Evolutionary conservation across 2,797 vertebrate species (phyloP), one percentile per base, ranked within the genome.

Genomic region (Hypotaenidia philippensis): DNA sequence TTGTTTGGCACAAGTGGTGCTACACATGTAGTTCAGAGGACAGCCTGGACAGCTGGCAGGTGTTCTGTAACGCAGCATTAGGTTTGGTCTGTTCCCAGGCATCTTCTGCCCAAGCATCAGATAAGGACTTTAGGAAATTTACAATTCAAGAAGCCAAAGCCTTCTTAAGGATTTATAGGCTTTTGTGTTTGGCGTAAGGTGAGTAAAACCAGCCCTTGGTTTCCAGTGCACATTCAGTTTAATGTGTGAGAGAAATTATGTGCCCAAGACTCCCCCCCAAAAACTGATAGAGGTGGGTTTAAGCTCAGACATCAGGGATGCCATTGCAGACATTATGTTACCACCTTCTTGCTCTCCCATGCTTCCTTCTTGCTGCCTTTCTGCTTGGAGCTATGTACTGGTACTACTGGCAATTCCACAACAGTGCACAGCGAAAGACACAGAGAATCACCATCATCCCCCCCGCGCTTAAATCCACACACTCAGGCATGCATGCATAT

Each of bases 351-450:
- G 34, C 11, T 90, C 7, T 69, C 78, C 56, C 13, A 3, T 36
- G 47, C 41, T 72, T 84, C 6, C 0, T 8, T 79, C n/a, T 53
- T 69, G 79, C 76, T 86, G 57, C 76, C 69, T 90, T 76, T 82
- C 77, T 5, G 1, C 63, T 88, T 14, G 6, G 7, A 34, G 36
- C 40, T 71, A 5, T 17, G 34, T 76, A 9, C 63, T 25, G 50
- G 27, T 65, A 26, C 9, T 32, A 55, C 0, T 64, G 57, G 45
- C 59, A 18, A 25, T 76, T 61, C 50, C 69, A 38, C 60, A 47
- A 0, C 47, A 57, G 0, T 4, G 2, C 13, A 1, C 2, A 31
- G 66, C 13, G 53, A 77, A 22, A 69, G 53, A 41, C 36, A 56
- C 31, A 23, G n/a, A 52, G 38, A 74, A 49, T 78, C 36, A 5